A percentile compares a stretch with the other conserved stretches of the same genome.
Evolutionary conservation across 2,888 invertebrate genomes (phyloP).

Genomic region (Caenorhabditis becei): DNA sequence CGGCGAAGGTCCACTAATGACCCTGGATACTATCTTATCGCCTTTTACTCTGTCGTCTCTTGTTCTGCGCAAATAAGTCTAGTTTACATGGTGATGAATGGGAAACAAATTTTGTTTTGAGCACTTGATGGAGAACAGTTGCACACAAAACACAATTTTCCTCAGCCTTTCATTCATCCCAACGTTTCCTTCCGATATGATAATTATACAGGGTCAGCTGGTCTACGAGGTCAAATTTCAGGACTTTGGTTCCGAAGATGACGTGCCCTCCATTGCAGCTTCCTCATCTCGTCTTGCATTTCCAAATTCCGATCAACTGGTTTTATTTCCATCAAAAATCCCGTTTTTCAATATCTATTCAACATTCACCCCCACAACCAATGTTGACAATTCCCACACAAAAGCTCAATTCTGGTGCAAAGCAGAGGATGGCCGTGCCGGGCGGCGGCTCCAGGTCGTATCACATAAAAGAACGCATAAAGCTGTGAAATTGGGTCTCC

Average conservation of each 20-base stretch:
- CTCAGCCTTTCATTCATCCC: neutral
- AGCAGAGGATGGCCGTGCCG: conserved; percentile 3
- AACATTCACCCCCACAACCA: neutral
- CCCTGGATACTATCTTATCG: too few species aligned
- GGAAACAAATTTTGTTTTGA: too few species aligned
- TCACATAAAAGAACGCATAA: conserved; percentile 45
- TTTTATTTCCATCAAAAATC: neutral
- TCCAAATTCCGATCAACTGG: neutral
- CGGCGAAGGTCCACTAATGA: too few species aligned
- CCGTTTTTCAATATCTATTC: neutral
- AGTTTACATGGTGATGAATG: too few species aligned
- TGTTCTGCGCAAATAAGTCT: too few species aligned
- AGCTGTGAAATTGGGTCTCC: neutral
- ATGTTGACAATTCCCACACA: conserved; percentile 9
- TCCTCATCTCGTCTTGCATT: neutral
- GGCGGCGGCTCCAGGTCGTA: conserved; percentile 21
- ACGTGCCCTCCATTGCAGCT: conserved; percentile 4
- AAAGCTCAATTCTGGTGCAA: conserved; percentile 36
- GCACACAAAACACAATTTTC: neutral
- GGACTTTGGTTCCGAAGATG: conserved; percentile 8
- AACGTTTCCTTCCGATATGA: neutral
- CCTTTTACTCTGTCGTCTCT: too few species aligned
- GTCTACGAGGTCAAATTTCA: neutral
- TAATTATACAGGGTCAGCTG: neutral
- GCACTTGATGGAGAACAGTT: too few species aligned